Conservation (phyloP, 2,888 invertebrate genomes). For the Caenorhabditis plicata region DNA sequence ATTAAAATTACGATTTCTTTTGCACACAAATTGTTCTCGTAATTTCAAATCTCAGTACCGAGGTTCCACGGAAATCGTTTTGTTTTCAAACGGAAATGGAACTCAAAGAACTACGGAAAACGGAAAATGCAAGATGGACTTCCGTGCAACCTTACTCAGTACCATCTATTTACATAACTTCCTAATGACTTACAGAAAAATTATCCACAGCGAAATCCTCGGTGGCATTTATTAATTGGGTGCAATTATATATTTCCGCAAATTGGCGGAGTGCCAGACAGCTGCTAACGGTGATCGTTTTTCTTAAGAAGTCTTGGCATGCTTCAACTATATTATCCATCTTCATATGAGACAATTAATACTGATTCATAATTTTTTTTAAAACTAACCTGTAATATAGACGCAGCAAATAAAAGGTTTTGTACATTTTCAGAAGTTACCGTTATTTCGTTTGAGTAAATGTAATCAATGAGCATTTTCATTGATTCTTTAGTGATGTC, state of each 20-base stretch:
- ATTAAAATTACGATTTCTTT: too few species aligned
- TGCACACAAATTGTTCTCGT: conserved; percentile 14
- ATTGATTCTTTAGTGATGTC: conserved; percentile 35
- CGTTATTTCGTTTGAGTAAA: conserved; percentile 67
- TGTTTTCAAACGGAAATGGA: too few species aligned
- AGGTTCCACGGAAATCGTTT: too few species aligned
- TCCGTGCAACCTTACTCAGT: too few species aligned
- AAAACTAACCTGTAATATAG: conserved; percentile 67
- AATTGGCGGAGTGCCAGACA: conserved; percentile 67
- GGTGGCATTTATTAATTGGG: conserved; percentile 39
- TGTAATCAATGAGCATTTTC: conserved; percentile 66
- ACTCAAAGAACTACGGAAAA: too few species aligned
- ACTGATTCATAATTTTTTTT: not conserved
- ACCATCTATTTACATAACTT: too few species aligned
- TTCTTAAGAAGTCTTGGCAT: conserved; percentile 68
- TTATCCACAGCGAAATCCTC: conserved; percentile 52
- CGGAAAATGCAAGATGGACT: too few species aligned
- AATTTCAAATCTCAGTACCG: too few species aligned
- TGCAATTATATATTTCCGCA: conserved; percentile 67
- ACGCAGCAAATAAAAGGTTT: conserved; percentile 68
- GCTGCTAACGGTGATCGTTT: conserved; percentile 67
- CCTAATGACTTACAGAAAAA: conserved; percentile 38
- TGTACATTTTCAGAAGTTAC: conserved; percentile 68
- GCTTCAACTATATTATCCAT: conserved; percentile 67
- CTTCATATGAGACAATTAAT: conserved; percentile 55